Conservation (phyloP, 2,113 vertebrate genomes). For the Eublepharis macularius region DNA sequence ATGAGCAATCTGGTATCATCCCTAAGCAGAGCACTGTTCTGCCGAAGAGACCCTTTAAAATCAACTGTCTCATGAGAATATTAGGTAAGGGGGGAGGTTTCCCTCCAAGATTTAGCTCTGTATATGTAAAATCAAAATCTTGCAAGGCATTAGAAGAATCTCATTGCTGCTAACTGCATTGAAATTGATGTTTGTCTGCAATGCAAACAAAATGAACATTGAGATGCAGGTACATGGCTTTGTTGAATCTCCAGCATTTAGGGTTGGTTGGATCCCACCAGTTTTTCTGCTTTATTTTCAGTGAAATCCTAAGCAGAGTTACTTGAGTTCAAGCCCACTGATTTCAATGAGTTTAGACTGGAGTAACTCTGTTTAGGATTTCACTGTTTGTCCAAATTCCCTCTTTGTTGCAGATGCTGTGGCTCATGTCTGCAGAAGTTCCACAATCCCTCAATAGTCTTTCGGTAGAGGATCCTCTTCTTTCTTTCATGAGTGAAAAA, state of each 20-base stretch:
- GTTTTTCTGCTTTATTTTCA: slow-evolving; percentile 56
- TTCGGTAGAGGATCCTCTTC: too few species aligned
- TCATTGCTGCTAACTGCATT: neutral
- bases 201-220: slow-evolving; percentile 5
- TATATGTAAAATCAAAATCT: neutral
- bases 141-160: neutral
- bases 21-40: too few species aligned
- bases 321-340: too few species aligned
- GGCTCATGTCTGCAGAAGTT: too few species aligned
- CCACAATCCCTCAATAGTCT: too few species aligned
- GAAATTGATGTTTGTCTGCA: neutral
- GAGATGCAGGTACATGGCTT: neutral
- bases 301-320: too few species aligned
- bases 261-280: neutral
- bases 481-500: too few species aligned
- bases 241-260: slow-evolving; percentile 35
- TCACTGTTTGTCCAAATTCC: too few species aligned
- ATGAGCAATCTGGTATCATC: too few species aligned
- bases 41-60: neutral
- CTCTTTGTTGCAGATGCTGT: neutral
- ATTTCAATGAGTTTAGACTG: too few species aligned
- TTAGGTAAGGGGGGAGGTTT: neutral
- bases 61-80: neutral
- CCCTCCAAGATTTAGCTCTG: neutral
- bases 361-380: too few species aligned